These are phyloP conservation scores for Phoenicopterus ruber DNA, from an alignment of 2,113 vertebrate genomes.

Conservation along the genomic window DNA sequence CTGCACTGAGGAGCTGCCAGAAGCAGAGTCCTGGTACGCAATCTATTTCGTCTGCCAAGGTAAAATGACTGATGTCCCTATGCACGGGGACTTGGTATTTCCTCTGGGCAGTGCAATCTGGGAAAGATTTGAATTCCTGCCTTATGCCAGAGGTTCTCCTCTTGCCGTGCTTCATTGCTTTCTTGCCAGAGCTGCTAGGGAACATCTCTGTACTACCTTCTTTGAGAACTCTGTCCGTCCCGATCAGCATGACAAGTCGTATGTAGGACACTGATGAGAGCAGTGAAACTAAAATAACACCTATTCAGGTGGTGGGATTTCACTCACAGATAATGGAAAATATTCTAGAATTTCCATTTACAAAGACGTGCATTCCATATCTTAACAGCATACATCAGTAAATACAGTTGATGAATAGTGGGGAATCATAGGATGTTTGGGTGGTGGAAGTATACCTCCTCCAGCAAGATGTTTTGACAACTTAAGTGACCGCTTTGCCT, in stretches of 20 bases:
- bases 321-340: not conserved
- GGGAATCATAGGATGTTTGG: not conserved
- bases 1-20: slow-evolving; percentile 32
- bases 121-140: not conserved
- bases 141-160: not conserved
- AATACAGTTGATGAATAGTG: not conserved
- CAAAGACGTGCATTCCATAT: not conserved
- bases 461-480: not conserved
- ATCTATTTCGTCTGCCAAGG: slow-evolving; percentile 7
- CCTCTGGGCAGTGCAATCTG: not conserved
- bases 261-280: not conserved
- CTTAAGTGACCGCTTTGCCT: not conserved
- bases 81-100: not conserved
- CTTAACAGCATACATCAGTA: not conserved
- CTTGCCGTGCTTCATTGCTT: not conserved
- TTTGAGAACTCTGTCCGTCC: not conserved
- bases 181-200: not conserved
- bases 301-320: not conserved
- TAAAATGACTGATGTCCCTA: slow-evolving; percentile 17
- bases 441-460: not conserved
- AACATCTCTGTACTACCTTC: not conserved
- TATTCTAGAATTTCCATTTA: not conserved
- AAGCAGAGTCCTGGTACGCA: not conserved
- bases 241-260: not conserved
- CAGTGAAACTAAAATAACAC: not conserved